Conservation (phyloP, 2,888 invertebrate species). For the Petrolisthes manimaculis region DNA sequence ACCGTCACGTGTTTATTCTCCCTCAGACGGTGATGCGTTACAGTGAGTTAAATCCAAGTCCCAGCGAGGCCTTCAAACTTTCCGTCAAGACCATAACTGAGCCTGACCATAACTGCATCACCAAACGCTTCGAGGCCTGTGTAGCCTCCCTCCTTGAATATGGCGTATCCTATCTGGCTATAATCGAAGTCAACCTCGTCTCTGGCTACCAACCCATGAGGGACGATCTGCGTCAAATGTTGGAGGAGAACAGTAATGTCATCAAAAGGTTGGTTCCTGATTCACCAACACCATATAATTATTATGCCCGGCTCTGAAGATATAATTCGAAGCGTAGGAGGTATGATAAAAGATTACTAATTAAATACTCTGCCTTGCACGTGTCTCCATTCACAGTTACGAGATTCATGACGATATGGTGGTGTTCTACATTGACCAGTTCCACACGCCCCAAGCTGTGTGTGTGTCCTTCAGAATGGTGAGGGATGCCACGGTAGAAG, state of each 20-base stretch:
- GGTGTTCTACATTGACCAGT: slow-evolving; percentile 43
- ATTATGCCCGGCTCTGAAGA: no score
- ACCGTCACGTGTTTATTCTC: no score
- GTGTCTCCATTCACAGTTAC: no score
- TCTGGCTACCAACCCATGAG: slow-evolving; percentile 70
- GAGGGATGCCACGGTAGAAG: slow-evolving; percentile 68
- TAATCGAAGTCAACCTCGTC: slow-evolving; percentile 70
- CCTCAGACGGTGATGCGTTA: slow-evolving; percentile 73
- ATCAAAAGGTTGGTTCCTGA: slow-evolving; percentile 48
- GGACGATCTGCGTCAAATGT: slow-evolving; percentile 66
- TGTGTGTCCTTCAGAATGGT: slow-evolving; percentile 69
- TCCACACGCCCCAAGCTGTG: slow-evolving; percentile 44
- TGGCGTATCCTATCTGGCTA: slow-evolving; percentile 74
- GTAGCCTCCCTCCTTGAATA: slow-evolving; percentile 68
- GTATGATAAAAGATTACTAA: no score
- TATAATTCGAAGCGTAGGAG: no score
- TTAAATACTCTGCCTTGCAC: no score
- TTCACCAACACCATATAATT: no score
- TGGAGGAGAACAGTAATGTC: slow-evolving; percentile 24
- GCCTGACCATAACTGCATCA: not conserved
- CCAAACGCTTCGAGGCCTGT: slow-evolving; percentile 65
- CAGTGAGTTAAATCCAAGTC: slow-evolving; percentile 70
- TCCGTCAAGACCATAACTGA: not conserved
- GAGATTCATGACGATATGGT: slow-evolving; percentile 52
- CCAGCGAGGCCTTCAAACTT: slow-evolving; percentile 73